Evolutionary conservation across 2,113 vertebrate genomes (phyloP).

Genomic region (Mirza zaza): DNA sequence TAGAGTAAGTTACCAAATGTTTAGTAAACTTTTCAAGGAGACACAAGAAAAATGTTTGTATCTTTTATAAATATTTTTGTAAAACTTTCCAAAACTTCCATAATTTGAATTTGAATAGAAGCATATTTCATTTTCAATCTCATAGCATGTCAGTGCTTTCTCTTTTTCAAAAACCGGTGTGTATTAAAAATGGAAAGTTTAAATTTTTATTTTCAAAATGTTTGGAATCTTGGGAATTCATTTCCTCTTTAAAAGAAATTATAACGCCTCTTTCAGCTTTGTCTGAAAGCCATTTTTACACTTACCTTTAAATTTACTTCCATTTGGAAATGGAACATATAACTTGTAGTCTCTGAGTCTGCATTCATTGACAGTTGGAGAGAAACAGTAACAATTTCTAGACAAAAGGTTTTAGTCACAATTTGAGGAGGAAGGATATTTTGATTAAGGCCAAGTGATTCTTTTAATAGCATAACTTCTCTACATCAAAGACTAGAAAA

Average conservation of each 20-base stretch:
- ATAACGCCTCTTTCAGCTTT: conserved; percentile 23
- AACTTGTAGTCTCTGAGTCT: background rate
- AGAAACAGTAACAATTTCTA: conserved; percentile 19
- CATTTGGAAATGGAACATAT: background rate
- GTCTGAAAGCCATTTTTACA: conserved; percentile 17
- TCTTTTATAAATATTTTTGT: conserved; percentile 5
- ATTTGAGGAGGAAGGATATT: conserved; percentile 23
- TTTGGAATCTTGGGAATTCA: conserved; percentile 1
- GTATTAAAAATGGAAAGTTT: background rate
- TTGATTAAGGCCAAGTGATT: conserved; percentile 52
- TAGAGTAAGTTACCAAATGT: background rate
- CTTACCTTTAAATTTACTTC: conserved; percentile 48
- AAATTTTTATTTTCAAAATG: conserved; percentile 50
- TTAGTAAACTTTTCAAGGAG: conserved; percentile 24
- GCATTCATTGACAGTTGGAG: background rate
- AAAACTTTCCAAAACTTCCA: conserved; percentile 4
- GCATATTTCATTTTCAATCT: conserved; percentile 10
- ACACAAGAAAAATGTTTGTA: background rate
- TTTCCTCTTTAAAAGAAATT: conserved; percentile 44
- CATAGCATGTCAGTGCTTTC: background rate
- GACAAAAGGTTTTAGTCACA: background rate
- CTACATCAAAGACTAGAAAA: background rate
- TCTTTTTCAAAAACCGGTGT: background rate
- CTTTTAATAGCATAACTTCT: conserved; percentile 51
- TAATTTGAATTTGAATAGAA: conserved; percentile 42